These are phyloP conservation scores for Drosophila parvula DNA, from an alignment of 1,140 invertebrate genomes.

Conservation along the genomic window DNA sequence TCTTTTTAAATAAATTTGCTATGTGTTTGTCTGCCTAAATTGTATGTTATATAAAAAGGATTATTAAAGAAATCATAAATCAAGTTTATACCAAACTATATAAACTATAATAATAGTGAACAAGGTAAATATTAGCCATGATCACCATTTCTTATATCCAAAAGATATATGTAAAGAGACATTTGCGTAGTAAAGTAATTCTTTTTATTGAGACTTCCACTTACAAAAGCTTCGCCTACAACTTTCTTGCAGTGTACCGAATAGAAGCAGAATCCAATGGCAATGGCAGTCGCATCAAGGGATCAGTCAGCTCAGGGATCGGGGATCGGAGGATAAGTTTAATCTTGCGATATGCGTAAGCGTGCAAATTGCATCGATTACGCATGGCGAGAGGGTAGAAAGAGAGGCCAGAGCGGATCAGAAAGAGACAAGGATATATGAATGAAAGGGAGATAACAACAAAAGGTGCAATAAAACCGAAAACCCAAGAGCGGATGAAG, in stretches of 20 bases:
- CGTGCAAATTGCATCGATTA: conserved; percentile 80
- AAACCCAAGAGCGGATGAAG: conserved; percentile 45
- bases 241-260: conserved; percentile 23
- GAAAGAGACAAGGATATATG: conserved; percentile 9
- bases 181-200: no score
- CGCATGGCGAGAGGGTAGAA: conserved; percentile 25
- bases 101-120: no score
- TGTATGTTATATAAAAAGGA: no score
- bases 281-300: conserved; percentile 51
- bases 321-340: conserved; percentile 63
- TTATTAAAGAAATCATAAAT: no score
- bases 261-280: conserved; percentile 3
- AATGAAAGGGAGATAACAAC: conserved; percentile 29
- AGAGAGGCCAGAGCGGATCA: conserved; percentile 39
- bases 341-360: conserved; percentile 81
- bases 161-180: no score
- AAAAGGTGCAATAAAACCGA: conserved; percentile 81
- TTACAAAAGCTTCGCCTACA: neutral
- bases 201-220: no score
- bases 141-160: no score
- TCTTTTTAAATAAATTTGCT: no score
- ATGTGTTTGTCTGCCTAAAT: no score
- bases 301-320: conserved; percentile 62
- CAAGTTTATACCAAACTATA: no score
- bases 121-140: no score